phyloP scores from a whole-genome alignment of 2,888 invertebrate genomes.

The Parnassius apollo region DNA sequence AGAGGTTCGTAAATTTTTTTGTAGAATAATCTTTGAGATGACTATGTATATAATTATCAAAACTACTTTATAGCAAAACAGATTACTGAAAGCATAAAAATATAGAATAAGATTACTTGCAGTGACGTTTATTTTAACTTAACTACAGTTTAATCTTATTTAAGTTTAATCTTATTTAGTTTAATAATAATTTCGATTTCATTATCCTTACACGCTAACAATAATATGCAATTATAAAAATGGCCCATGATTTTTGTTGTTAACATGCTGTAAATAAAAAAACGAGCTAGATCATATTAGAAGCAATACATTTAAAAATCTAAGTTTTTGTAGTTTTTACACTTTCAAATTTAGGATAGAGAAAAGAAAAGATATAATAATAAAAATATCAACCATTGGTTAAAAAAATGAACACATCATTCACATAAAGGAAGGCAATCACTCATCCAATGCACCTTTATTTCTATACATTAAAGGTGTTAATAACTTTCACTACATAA shows the following conservation, averaged over 20 bases:
- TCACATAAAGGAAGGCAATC: slow-evolving; percentile 4
- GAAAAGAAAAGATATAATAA: background rate
- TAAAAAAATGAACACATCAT: background rate
- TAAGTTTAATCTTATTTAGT: slow-evolving; percentile 11
- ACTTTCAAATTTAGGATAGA: background rate
- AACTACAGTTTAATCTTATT: slow-evolving; percentile 7
- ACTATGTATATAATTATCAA: slow-evolving; percentile 2
- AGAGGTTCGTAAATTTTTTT: slow-evolving; percentile 14
- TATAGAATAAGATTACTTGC: slow-evolving; percentile 6
- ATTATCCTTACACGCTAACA: slow-evolving; percentile 24
- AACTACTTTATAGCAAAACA: slow-evolving; percentile 12
- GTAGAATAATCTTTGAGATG: slow-evolving; percentile 1
- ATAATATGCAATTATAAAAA: slow-evolving; percentile 9
- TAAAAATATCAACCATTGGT: no score
- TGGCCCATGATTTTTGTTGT: slow-evolving; percentile 2
- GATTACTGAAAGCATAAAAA: slow-evolving; percentile 8
- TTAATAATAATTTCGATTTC: slow-evolving; percentile 13
- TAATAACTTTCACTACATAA: background rate
- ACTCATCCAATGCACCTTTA: slow-evolving; percentile 10
- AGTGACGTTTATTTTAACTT: background rate
- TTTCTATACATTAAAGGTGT: slow-evolving; percentile 16
- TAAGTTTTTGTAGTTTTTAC: background rate
- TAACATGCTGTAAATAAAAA: background rate
- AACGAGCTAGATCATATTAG: background rate
- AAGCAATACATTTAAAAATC: background rate